Conservation (phyloP, 2,113 vertebrate species). For the Suricata suricatta region DNA sequence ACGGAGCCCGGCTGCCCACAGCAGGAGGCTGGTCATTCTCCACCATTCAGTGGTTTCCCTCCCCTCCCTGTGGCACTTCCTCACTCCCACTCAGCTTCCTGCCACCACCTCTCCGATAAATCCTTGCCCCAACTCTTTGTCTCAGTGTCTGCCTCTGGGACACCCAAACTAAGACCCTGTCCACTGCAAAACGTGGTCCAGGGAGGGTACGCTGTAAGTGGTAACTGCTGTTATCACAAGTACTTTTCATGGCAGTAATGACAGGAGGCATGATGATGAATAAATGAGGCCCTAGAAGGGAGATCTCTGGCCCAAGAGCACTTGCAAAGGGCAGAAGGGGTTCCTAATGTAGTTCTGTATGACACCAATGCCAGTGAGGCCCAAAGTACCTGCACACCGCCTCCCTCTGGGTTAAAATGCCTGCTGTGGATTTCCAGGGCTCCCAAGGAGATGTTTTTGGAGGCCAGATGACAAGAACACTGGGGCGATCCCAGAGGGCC, state of each 20-base stretch:
- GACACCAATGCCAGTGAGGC: not conserved
- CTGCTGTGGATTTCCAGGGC: not conserved
- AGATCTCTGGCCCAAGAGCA: constrained; percentile 48
- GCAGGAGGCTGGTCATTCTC: not conserved
- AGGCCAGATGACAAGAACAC: not conserved
- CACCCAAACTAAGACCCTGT: not conserved
- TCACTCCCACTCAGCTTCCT: not conserved
- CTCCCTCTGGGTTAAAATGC: not conserved
- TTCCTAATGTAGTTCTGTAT: not conserved
- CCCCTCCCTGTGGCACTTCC: not conserved
- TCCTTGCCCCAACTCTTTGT: not conserved
- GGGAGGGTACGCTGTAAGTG: not conserved
- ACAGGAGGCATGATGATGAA: not conserved
- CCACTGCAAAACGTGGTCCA: not conserved
- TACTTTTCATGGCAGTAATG: too few relatives aligned
- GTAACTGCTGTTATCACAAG: not conserved
- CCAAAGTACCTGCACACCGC: rapidly evolving
- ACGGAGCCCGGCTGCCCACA: rapidly evolving
- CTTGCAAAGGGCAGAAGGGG: not conserved
- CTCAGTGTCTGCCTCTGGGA: not conserved
- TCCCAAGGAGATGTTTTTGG: not conserved
- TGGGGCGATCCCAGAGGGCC: not conserved
- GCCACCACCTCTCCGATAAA: not conserved
- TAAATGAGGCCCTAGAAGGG: constrained; percentile 20
- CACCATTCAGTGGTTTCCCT: not conserved